Base-by-base conservation (phyloP, 2,888 invertebrate genomes). In the Apotomis betuletana region DNA sequence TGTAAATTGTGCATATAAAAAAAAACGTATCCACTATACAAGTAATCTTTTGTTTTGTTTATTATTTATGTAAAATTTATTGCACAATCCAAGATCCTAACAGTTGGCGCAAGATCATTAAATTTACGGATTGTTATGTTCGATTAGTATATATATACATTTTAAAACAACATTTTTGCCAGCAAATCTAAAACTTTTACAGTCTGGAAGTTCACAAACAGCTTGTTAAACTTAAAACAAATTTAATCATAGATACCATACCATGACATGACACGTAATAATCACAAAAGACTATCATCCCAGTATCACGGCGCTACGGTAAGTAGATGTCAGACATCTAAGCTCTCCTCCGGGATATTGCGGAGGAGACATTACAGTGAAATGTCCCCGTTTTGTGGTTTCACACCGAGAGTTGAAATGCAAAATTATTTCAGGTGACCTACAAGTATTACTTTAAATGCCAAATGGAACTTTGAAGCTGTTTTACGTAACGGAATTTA, bases 401-500 rank as follows among this genome's bases (percentile, higher is more conserved):
- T 44, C 41, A 12, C 63, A 52, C 52, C 36, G 13, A 41, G 63
- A 52, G 54, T 64, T 54, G 10, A 68, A 61, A 69, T 69, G 61
- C 55, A 61, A 54, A 61, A 69, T 69, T 36, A 61, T 61, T 69
- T 55, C 61, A 54, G 44, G 44, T 54, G 54, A 57, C 64, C 41
- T 46, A 65, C 27, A 65, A 4, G 51, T 51, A 59, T 51, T 60
- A 12, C 51, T 60, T 67, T 67, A 15, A 59, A 67, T 41, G 51
- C 15, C 15, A 67, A 58, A 58, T 38, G 38, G 51, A 36, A 51
- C 15, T 52, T 41, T 60, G n/a, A 51, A 67, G 27, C 13, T 9
- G 44, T 54, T 36, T 60, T 54, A 52, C 41, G 38, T 63, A 38
- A 63, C 52, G 10, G 41, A 41, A 44, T 54, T 64, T 54, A 27